These are phyloP conservation scores for Zelleria hepariella DNA, from an alignment of 2,888 invertebrate species.

Conservation along the genomic window DNA sequence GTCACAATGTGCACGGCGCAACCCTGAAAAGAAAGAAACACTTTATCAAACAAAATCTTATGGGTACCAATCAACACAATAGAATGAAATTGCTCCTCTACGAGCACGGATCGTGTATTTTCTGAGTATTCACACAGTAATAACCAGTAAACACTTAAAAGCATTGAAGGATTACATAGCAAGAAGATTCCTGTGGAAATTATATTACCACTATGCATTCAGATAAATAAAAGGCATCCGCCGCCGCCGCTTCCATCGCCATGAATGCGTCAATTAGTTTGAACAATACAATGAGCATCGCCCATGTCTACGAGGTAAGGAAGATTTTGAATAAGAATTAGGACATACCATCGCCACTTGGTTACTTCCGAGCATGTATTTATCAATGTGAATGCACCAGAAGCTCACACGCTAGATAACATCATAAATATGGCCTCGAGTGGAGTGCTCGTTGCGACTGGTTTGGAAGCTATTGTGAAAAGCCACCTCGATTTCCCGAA, in stretches of 20 bases:
- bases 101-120: not conserved
- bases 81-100: not conserved
- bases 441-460: slow-evolving; percentile 67
- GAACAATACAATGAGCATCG: slow-evolving; percentile 40
- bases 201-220: not conserved
- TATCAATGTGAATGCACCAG: slow-evolving; percentile 62
- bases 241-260: slow-evolving; percentile 52
- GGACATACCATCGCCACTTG: slow-evolving; percentile 56
- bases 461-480: slow-evolving; percentile 67
- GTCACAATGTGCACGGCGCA: slow-evolving; percentile 35
- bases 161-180: not conserved
- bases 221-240: slow-evolving; percentile 46
- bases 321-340: not conserved
- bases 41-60: slow-evolving; percentile 20
- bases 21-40: slow-evolving; percentile 56
- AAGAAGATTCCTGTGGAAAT: not conserved
- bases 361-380: slow-evolving; percentile 48
- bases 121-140: not conserved
- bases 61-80: not conserved
- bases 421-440: slow-evolving; percentile 78
- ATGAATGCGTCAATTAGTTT: slow-evolving; percentile 58
- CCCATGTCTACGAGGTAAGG: slow-evolving; percentile 21
- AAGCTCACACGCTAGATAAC: slow-evolving; percentile 72
- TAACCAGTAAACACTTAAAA: not conserved
- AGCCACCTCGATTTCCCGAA: slow-evolving; percentile 37